Percentiles rank a stretch among this genome's conserved stretches.
phyloP scores from a whole-genome alignment of 2,113 vertebrate species.

The Esox niger region DNA sequence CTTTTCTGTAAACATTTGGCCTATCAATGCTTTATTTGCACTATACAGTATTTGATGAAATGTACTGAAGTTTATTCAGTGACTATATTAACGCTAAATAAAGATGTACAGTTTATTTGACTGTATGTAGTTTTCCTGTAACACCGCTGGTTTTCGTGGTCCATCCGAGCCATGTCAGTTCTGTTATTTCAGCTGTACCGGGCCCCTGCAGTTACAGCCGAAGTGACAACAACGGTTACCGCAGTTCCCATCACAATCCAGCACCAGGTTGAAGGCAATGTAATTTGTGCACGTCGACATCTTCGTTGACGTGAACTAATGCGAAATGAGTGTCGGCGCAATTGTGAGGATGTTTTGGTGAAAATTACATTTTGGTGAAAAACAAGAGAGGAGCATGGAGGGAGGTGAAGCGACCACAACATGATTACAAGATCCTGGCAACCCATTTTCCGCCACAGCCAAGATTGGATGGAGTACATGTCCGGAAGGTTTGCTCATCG shows the following conservation, averaged over 20 bases:
- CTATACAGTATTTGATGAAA: slow-evolving; percentile 38
- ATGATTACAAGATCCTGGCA: slow-evolving; percentile 15
- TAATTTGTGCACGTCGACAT: slow-evolving; percentile 67
- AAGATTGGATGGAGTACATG: slow-evolving; percentile 33
- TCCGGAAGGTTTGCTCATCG: slow-evolving; percentile 31
- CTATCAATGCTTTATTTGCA: slow-evolving; percentile 36
- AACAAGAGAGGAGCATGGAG: background rate
- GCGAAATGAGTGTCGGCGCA: slow-evolving; percentile 60
- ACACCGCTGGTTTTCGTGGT: slow-evolving; percentile 65
- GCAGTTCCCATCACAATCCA: slow-evolving; percentile 66
- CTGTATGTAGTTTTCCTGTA: slow-evolving; percentile 49
- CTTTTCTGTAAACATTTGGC: slow-evolving; percentile 20
- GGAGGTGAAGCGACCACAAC: slow-evolving; percentile 39
- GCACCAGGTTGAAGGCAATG: slow-evolving; percentile 66
- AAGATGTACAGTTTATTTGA: slow-evolving; percentile 55
- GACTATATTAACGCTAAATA: slow-evolving; percentile 13
- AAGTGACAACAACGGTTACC: slow-evolving; percentile 69
- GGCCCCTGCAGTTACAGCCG: slow-evolving; percentile 55
- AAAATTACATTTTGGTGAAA: slow-evolving; percentile 59
- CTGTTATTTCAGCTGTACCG: slow-evolving; percentile 60
- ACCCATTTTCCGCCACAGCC: slow-evolving; percentile 6
- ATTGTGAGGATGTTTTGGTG: slow-evolving; percentile 55
- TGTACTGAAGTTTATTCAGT: slow-evolving; percentile 10
- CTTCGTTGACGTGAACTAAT: slow-evolving; percentile 71
- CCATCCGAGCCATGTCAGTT: slow-evolving; percentile 35